Conservation (phyloP, 2,113 vertebrate genomes). For the Irena cyanogastra region DNA sequence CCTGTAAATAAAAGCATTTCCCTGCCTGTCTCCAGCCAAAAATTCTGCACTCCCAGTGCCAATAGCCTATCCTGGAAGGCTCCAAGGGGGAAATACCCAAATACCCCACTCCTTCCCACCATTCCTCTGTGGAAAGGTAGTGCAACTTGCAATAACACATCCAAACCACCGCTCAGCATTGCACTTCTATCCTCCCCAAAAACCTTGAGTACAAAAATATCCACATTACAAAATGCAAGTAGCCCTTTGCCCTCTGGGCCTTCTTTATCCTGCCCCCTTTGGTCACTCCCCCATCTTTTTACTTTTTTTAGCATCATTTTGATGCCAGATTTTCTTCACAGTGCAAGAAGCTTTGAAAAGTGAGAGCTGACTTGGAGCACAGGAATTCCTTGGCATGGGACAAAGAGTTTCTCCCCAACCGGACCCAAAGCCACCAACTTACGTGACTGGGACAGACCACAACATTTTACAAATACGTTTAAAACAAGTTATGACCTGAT, state of each 20-base stretch:
- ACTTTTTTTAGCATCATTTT: background rate
- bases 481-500: background rate
- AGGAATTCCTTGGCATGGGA: background rate
- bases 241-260: background rate
- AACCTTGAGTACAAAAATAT: background rate
- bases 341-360: background rate
- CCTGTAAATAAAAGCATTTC: background rate
- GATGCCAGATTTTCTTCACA: background rate
- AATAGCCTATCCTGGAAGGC: background rate
- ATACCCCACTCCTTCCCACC: background rate
- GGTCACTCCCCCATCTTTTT: background rate
- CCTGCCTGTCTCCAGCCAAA: background rate
- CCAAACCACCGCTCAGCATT: background rate
- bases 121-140: fast-evolving
- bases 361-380: background rate
- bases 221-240: background rate
- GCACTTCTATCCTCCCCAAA: background rate
- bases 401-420: background rate
- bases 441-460: fast-evolving
- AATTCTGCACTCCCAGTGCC: fast-evolving
- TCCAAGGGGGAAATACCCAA: background rate
- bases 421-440: background rate
- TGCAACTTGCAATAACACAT: fast-evolving
- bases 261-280: background rate
- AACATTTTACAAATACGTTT: background rate